phyloP scores from a whole-genome alignment of 2,888 invertebrate genomes.

The Piscicola geometra region DNA sequence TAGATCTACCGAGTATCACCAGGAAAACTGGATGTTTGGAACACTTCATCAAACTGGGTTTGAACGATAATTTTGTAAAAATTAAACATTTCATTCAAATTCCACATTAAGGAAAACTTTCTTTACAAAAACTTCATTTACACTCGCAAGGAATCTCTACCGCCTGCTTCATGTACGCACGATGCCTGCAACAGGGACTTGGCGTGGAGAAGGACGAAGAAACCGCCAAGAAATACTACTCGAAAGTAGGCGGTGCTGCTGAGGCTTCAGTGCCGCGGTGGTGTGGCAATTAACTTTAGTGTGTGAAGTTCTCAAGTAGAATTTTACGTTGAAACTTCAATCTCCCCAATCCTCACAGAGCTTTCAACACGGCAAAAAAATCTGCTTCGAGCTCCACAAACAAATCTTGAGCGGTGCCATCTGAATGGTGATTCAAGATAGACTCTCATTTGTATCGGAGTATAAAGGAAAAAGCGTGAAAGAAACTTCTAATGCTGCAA shows the following conservation, averaged over 20 bases:
- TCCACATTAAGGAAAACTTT: no score
- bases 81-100: no score
- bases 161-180: constrained; percentile 53
- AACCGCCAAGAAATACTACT: constrained; percentile 51
- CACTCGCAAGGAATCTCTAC: constrained; percentile 51
- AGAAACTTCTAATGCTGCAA: no score
- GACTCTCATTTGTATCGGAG: no score
- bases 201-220: constrained; percentile 49
- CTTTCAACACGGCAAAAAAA: constrained; percentile 29
- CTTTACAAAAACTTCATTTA: no score
- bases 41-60: constrained; percentile 49
- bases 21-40: constrained; percentile 52
- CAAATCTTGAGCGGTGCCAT: constrained; percentile 10
- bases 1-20: constrained; percentile 47
- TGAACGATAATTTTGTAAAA: no score
- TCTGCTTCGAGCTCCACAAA: constrained; percentile 30
- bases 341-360: constrained; percentile 4
- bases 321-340: no score
- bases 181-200: constrained; percentile 51
- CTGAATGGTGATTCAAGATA: no score
- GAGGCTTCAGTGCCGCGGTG: no score
- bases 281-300: background rate
- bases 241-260: no score
- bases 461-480: no score
- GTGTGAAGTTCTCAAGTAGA: background rate